Evolutionary conservation across 2,888 invertebrate species (phyloP), one percentile per base, ranked within the genome.

Genomic region (Caenorhabditis afra): DNA sequence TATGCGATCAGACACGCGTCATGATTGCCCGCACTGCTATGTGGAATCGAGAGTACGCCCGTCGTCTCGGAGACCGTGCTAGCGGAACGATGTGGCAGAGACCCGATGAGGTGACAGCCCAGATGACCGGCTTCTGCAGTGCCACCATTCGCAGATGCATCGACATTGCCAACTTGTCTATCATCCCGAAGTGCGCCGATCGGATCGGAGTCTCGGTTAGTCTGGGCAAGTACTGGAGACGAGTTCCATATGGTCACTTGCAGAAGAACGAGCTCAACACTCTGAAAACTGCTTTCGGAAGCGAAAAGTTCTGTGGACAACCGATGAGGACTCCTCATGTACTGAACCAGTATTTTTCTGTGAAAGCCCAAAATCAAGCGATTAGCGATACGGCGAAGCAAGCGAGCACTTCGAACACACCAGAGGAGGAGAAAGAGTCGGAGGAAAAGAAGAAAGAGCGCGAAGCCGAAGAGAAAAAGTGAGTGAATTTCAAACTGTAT

Each of bases 121-220:
- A 75, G 14, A 65, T 65, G 61, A 80, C 73, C 11, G 80, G 80
- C 20, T 80, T 80, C 52, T 80, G 80, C 53, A 68, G 68, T 70
- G 75, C 80, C 3, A 80, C 80, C 1, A 62, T 80, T n/a, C 57
- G 75, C 8, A n/a, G 75, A 41, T 75, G 75, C 50, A 65, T 80
- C 4, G 80, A 80, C 20, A 62, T 75, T 22, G 66, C 70, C 29
- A 67, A 75, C 37, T 16, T 68, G 55, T 66, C 73, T 2, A 67
- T 67, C 5, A 45, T 80, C 5, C 75, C 80, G 12, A 71, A 66
- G 37, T 80, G 80, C 29, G 66, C 80, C 10, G 75, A 71, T 47
- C 50, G 74, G 14, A 58, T 64, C 37, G 79, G 74, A 29, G 74
- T 75, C 37, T 74, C 79, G 37, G 78, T 77, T 35, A 59, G 58